These are phyloP conservation scores for Neuroterus valhalla DNA, from an alignment of 1,140 invertebrate species.

Conservation along the genomic window DNA sequence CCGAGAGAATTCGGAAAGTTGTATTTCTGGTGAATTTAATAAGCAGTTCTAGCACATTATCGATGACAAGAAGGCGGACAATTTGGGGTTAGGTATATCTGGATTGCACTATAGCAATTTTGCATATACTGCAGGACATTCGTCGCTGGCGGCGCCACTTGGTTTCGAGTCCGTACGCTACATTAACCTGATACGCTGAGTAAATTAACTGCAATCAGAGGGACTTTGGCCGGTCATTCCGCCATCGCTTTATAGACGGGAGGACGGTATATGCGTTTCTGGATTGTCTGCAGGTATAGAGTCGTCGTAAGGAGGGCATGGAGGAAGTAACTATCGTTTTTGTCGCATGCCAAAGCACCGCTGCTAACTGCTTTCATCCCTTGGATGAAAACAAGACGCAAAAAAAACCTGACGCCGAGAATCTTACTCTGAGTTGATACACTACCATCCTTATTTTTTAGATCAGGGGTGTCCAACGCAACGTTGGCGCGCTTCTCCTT, in stretches of 20 bases:
- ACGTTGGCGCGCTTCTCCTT: too few relatives aligned
- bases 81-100: not conserved
- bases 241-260: constrained; percentile 58
- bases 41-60: not conserved
- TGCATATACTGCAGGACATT: constrained; percentile 35
- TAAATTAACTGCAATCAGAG: constrained; percentile 75
- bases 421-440: constrained; percentile 21
- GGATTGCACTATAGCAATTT: not conserved
- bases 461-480: too few relatives aligned
- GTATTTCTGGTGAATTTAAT: too few relatives aligned
- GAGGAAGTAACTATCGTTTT: constrained; percentile 42
- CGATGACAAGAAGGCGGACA: not conserved
- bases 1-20: too few relatives aligned
- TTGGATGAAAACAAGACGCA: constrained; percentile 30
- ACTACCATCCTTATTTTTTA: not conserved
- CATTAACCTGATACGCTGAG: constrained; percentile 73
- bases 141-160: constrained; percentile 48
- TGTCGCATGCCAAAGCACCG: constrained; percentile 31
- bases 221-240: constrained; percentile 66
- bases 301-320: constrained; percentile 32
- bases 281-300: constrained; percentile 41
- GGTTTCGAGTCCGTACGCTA: constrained; percentile 63
- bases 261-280: constrained; percentile 51
- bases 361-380: constrained; percentile 28
- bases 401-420: constrained; percentile 31